phyloP scores from a whole-genome alignment of 2,113 vertebrate genomes.

The Epinephelus cyanopodus region DNA sequence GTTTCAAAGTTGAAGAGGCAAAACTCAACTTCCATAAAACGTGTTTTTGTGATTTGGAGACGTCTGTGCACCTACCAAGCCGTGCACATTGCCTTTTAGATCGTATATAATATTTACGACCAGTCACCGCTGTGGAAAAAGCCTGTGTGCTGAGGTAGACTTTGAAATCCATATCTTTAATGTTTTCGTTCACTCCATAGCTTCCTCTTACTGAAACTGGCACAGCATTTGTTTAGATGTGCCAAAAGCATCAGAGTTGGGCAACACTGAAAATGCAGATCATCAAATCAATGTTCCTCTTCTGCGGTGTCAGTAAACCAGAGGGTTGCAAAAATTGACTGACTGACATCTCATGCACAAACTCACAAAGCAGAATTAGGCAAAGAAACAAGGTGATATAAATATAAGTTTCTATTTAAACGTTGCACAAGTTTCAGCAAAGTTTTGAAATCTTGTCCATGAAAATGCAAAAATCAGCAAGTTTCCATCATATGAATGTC shows the following conservation, averaged over 20 bases:
- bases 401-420: not conserved
- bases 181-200: not conserved
- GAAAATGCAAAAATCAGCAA: too few relatives aligned
- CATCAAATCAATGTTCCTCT: slow-evolving; percentile 1
- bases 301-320: not conserved
- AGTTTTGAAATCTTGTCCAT: not conserved
- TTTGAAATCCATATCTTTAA: too few relatives aligned
- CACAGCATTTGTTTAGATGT: not conserved
- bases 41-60: too few relatives aligned
- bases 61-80: too few relatives aligned
- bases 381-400: too few relatives aligned
- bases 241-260: not conserved
- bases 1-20: too few relatives aligned
- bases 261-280: not conserved
- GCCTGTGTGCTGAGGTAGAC: not conserved
- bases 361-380: not conserved
- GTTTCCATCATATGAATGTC: too few relatives aligned
- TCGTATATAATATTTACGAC: too few relatives aligned
- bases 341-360: not conserved
- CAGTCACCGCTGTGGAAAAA: not conserved
- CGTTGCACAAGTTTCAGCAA: not conserved
- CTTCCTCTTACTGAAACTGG: not conserved
- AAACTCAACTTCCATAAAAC: too few relatives aligned
- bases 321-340: not conserved
- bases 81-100: too few relatives aligned